These are phyloP conservation scores for Hoplodrina blanda DNA, from an alignment of 2,888 invertebrate species.

Conservation along the genomic window DNA sequence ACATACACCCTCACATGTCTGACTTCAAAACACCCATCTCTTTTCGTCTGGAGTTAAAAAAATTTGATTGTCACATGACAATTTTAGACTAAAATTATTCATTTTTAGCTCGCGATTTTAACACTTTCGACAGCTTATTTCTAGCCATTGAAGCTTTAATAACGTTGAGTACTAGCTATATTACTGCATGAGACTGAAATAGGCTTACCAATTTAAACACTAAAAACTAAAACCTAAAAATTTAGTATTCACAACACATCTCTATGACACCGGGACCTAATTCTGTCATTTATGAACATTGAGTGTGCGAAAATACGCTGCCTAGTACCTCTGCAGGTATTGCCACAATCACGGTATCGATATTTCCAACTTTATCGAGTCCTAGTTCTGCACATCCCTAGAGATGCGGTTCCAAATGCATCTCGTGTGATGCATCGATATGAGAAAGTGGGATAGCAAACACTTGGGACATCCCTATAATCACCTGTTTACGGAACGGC, in stretches of 20 bases:
- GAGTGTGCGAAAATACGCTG: constrained; percentile 48
- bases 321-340: constrained; percentile 31
- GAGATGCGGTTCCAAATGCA: constrained; percentile 79
- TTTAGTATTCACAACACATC: constrained; percentile 18
- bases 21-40: no score
- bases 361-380: constrained; percentile 60
- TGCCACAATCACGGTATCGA: constrained; percentile 48
- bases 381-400: constrained; percentile 55
- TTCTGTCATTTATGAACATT: constrained; percentile 40
- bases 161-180: constrained; percentile 20
- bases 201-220: constrained; percentile 20
- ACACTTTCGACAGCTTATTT: constrained; percentile 1
- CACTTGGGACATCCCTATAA: constrained; percentile 79
- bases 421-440: constrained; percentile 82
- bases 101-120: no score
- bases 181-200: constrained; percentile 13
- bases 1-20: no score
- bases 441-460: constrained; percentile 77
- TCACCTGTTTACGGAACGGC: constrained; percentile 77
- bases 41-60: no score
- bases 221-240: constrained; percentile 19
- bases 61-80: neutral
- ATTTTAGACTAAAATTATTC: neutral
- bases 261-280: constrained; percentile 31
- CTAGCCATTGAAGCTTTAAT: constrained; percentile 20